These are phyloP conservation scores for Eristalis pertinax DNA, from an alignment of 2,888 invertebrate species.

Conservation along the genomic window DNA sequence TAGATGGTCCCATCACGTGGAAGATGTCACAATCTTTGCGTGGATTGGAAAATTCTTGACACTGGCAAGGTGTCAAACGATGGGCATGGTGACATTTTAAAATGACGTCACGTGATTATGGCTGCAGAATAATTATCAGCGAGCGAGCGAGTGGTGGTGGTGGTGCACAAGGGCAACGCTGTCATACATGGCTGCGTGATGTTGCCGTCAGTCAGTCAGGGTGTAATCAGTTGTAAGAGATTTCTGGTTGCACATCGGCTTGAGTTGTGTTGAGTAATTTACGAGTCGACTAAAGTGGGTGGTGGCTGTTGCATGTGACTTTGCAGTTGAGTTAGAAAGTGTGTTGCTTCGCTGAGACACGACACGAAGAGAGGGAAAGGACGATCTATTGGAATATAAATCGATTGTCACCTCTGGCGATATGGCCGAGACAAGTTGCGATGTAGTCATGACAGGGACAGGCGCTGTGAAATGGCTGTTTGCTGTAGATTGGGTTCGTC, in stretches of 20 bases:
- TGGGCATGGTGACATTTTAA: neutral
- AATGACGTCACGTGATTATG: slow-evolving; percentile 16
- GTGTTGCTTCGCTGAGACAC: neutral
- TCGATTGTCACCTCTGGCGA: neutral
- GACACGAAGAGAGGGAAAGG: neutral
- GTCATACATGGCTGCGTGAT: neutral
- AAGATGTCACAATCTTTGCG: slow-evolving; percentile 26
- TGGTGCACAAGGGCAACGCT: neutral
- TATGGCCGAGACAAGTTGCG: no score
- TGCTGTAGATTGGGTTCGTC: no score
- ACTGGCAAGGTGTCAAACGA: slow-evolving; percentile 20
- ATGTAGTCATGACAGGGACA: no score
- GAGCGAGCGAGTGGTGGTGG: no score
- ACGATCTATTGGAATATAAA: neutral
- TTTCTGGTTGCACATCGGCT: neutral
- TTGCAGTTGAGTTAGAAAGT: neutral
- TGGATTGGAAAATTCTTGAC: slow-evolving; percentile 30
- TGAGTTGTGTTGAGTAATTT: neutral
- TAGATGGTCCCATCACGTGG: slow-evolving; percentile 9
- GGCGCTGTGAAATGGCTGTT: no score
- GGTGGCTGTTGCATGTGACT: neutral
- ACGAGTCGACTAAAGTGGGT: neutral
- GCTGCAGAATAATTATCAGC: slow-evolving; percentile 10
- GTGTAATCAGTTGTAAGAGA: neutral
- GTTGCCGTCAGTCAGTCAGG: neutral